Evolutionary conservation across 2,888 invertebrate genomes (phyloP), one percentile per base, ranked within the genome.

Genomic region (Caenorhabditis uteleia): DNA sequence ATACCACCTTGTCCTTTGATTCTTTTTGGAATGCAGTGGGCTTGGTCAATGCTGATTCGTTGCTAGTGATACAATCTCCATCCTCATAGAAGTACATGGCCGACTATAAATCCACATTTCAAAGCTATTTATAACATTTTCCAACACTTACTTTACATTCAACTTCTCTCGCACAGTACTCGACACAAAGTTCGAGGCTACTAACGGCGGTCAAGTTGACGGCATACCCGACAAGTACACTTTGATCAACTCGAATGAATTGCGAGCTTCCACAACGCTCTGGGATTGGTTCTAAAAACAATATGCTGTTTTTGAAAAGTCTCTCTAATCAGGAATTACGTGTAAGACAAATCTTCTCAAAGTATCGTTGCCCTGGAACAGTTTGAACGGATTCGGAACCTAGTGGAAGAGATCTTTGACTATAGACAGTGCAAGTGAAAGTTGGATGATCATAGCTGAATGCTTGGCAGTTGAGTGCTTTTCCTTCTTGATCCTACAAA

Each of bases 61-160:
- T 71, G 55, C 82, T 83, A 12, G 82, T 76, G 56, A 83, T 83
- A 64, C 83, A 83, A 51, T 83, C 83, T 10, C 78, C 81, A 49
- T 80, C 82, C 53, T 83, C 80, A 50, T 82, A 78, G 71, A 82
- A 83, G 70, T 75, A 83, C 77, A 83, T 79, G 6, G 80, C 82
- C 0, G 83, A 83, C 78, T 82, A 48, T 56, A 80, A 54, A 33
- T 38, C 33, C 8, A 7, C 1, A 33, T 14, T 21, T 2, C 8
- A 27, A 26, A 8, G 20, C 3, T 14, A 7, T 44, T 6, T 10
- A 16, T 26, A 8, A 3, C 7, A 44, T 10, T n/a, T 26, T 26
- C 8, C 26, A 8, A 23, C 5, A 8, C 10, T 39, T 36, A 76
- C 79, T 55, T 78, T 77, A 76, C 82, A 82, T 12, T 66, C 72